These are phyloP conservation scores for Galerucella pusilla DNA, from an alignment of 2,888 invertebrate species.

Conservation along the genomic window DNA sequence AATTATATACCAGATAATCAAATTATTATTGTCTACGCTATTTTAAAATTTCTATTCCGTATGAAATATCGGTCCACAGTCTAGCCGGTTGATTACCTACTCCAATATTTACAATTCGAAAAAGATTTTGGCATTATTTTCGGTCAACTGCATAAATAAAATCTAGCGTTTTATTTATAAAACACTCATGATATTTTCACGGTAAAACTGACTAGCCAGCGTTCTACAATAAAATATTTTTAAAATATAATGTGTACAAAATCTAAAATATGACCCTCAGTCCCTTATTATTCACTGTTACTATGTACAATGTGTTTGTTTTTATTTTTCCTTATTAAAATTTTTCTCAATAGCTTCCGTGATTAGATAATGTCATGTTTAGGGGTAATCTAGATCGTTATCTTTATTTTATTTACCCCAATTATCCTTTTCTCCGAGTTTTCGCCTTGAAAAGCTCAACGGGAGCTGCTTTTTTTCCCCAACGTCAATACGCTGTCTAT, in stretches of 20 bases:
- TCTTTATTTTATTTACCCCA: conserved; percentile 12
- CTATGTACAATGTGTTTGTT: background rate
- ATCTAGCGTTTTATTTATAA: conserved; percentile 36
- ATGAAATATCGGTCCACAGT: background rate
- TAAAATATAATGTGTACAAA: no score
- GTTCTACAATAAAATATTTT: conserved; percentile 15
- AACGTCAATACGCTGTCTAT: conserved; percentile 17
- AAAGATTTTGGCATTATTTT: conserved; percentile 41
- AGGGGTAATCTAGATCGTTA: conserved; percentile 7
- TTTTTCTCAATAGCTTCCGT: conserved; percentile 5
- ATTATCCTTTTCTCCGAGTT: conserved; percentile 14
- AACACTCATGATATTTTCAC: conserved; percentile 28
- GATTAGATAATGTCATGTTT: conserved; percentile 1
- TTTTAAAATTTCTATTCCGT: conserved; percentile 9
- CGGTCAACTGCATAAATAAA: conserved; percentile 39
- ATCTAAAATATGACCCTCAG: background rate
- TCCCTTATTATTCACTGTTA: background rate
- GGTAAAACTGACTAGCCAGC: conserved; percentile 29
- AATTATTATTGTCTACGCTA: background rate
- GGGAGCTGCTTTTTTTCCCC: background rate
- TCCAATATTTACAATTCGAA: conserved; percentile 38
- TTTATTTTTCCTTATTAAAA: background rate
- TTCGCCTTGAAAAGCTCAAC: conserved; percentile 19
- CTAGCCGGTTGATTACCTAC: conserved; percentile 26
- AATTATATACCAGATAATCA: no score